Percentiles rank a stretch among this genome's conserved stretches.
Conservation (phyloP, 2,888 invertebrate species). For the Lycocerus yunnanus region DNA sequence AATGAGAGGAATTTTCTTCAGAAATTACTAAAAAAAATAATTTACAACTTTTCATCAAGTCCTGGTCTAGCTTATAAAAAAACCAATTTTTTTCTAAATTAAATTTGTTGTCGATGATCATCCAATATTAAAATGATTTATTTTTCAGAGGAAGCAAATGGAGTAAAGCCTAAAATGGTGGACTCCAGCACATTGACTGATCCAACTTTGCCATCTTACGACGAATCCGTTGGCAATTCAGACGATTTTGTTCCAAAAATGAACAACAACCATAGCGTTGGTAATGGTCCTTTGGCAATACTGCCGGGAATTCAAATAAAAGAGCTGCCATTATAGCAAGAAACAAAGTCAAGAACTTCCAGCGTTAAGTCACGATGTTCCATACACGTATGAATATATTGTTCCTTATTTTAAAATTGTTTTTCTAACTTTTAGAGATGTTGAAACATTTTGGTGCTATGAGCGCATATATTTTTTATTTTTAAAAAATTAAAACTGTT, state of each 20-base stretch:
- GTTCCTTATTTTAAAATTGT: background rate
- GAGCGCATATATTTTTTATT: background rate
- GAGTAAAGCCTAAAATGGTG: conserved; percentile 46
- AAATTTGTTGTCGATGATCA: too few relatives aligned
- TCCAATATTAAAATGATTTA: background rate
- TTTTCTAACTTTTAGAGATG: background rate
- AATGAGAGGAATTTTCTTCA: too few relatives aligned
- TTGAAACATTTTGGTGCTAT: background rate
- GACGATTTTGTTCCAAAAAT: conserved; percentile 47
- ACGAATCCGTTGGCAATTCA: conserved; percentile 39
- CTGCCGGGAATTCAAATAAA: conserved; percentile 46
- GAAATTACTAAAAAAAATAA: too few relatives aligned
- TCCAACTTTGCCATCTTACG: conserved; percentile 38
- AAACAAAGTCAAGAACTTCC: conserved; percentile 43
- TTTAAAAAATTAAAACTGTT: background rate
- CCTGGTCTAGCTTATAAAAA: too few relatives aligned
- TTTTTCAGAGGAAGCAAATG: conserved; percentile 18
- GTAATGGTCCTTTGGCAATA: conserved; percentile 50
- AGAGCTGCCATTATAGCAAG: conserved; percentile 53
- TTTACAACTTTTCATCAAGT: too few relatives aligned
- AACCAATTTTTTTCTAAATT: too few relatives aligned
- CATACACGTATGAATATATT: conserved; percentile 48
- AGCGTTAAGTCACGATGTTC: conserved; percentile 52
- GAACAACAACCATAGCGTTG: conserved; percentile 52
- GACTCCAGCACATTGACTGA: conserved; percentile 53